Base-by-base conservation (phyloP, 2,797 vertebrate species). In the Gymnothorax javanicus region DNA sequence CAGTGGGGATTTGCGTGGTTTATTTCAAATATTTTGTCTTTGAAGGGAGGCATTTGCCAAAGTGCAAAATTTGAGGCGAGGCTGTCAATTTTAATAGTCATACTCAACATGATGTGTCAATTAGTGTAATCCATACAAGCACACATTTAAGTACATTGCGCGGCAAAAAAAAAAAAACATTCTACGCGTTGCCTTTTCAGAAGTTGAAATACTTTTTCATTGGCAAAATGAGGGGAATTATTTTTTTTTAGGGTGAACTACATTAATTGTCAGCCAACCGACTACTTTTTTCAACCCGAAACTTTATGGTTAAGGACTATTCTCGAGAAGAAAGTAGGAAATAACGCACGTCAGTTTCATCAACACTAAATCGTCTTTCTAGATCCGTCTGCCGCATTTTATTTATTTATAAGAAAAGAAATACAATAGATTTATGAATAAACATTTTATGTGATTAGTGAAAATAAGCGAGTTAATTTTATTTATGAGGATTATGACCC, bases 381-480 rank as follows among this genome's bases (percentile, higher is more conserved):
- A 17, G 4, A 23, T n/a, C 6, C 43, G 52, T 54, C 17, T 7
- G 5, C 20, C 54, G 11, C 54, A 58, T 82, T 82, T 15, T 43
- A 60, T 60, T 86, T 60, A 86, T 50, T 57, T 15, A 69, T n/a
- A 0, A 69, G 0, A 11, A 84, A 27, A 59, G 52, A 84, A 1
- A 69, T 64, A 50, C 27, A 85, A 7, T 86, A 7, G 58, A 64
- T 17, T 59, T 33, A 91, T 93, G 91, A 93, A 92, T 92, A 94
- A 93, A 93, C 91, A 91, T 57, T 89, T 92, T 91, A 91, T 92
- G 90, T 93, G 93, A 94, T 94, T 92, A 91, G 92, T 93, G 87
- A 89, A 92, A 89, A 91, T 82, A 88, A 92, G 90, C 90, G 86
- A 85, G 89, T 88, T 93, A 85, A 89, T 91, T 90, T 91, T 90